Conservation (phyloP, 1,140 invertebrate species). For the Coptotermes formosanus region DNA sequence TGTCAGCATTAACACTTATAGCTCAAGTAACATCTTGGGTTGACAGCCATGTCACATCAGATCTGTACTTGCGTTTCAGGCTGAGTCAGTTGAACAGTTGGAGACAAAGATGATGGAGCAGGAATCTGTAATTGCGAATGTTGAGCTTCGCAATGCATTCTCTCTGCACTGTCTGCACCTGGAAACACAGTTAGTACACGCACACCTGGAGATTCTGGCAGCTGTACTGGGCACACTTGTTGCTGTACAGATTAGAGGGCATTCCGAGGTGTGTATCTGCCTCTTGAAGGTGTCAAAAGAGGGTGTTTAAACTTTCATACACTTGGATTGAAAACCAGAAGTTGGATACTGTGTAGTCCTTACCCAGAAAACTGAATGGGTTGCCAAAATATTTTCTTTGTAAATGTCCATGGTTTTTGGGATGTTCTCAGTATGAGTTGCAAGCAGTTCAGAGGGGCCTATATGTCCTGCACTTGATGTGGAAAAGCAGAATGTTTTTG, state of each 20-base stretch:
- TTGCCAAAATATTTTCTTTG: constrained; percentile 19
- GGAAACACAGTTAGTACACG: constrained; percentile 70
- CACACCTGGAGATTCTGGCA: constrained; percentile 65
- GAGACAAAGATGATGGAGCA: constrained; percentile 69
- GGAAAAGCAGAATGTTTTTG: too few species aligned
- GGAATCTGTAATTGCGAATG: constrained; percentile 67
- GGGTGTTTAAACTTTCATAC: neutral
- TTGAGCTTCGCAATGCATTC: constrained; percentile 68
- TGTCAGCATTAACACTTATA: too few species aligned
- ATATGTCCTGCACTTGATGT: too few species aligned
- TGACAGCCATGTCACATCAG: too few species aligned
- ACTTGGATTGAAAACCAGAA: neutral
- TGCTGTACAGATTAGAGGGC: constrained; percentile 58
- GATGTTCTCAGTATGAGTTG: neutral
- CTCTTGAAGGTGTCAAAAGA: neutral
- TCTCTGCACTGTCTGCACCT: constrained; percentile 70
- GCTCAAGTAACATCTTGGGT: too few species aligned
- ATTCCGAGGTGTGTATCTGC: constrained; percentile 58
- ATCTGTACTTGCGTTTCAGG: constrained; percentile 45
- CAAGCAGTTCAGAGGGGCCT: too few species aligned
- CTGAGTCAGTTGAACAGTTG: constrained; percentile 64
- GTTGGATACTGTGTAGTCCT: neutral
- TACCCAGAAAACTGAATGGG: constrained; percentile 11
- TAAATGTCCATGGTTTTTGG: constrained; percentile 15
- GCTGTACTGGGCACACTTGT: constrained; percentile 62